Percentiles rank a stretch among this genome's conserved stretches.
Evolutionary conservation across 2,797 vertebrate species (phyloP).

Genomic region (Chelidonichthys spinosus): DNA sequence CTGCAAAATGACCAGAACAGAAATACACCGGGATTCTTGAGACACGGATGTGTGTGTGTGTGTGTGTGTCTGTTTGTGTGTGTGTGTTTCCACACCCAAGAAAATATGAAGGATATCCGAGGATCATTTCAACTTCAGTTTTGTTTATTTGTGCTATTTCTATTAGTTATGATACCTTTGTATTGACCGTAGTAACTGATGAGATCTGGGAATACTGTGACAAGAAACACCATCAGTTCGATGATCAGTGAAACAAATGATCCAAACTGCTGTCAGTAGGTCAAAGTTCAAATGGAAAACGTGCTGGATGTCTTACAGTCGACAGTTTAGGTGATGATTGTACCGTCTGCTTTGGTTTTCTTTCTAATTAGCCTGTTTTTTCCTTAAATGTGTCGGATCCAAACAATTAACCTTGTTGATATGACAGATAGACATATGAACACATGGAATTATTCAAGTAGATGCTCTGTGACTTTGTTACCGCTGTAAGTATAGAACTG

Average conservation of each 20-base stretch:
- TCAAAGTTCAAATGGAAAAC: not conserved
- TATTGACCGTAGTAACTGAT: not conserved
- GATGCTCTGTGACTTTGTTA: not conserved
- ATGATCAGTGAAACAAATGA: not conserved
- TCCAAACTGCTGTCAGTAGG: not conserved
- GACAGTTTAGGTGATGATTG: not conserved
- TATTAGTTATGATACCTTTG: not conserved
- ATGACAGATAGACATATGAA: not conserved
- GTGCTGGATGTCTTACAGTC: not conserved
- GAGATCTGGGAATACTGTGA: not conserved
- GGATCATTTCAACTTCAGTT: constrained; percentile 10
- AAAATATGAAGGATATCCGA: not conserved
- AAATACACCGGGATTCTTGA: not conserved
- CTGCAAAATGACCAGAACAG: constrained; percentile 38
- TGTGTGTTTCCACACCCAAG: constrained; percentile 7
- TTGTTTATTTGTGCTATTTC: not conserved
- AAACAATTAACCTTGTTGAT: not conserved
- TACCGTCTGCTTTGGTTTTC: not conserved
- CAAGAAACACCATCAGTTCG: not conserved
- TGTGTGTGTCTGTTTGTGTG: constrained; percentile 5
- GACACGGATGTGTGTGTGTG: not conserved
- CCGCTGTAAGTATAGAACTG: not conserved
- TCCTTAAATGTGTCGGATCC: not conserved
- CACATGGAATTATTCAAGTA: not conserved
- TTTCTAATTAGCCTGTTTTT: not conserved